Evolutionary conservation across 1,140 invertebrate species (phyloP), one percentile per base, ranked within the genome.

Genomic region (Monomorium pharaonis): DNA sequence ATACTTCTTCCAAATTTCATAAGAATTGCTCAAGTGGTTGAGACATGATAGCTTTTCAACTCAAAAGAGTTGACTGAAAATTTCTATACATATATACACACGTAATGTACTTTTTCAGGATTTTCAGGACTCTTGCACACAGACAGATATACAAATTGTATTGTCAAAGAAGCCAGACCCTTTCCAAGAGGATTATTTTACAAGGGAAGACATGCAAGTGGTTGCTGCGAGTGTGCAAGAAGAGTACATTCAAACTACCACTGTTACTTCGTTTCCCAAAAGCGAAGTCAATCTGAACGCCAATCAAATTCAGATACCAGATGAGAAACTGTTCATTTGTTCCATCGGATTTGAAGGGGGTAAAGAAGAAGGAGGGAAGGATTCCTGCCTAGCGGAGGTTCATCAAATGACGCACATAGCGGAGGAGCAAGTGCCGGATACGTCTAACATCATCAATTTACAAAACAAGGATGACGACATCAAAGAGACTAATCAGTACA

Each of bases 321-420:
- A 93, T 10, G 93, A 94, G 1, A 95, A 95, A 70, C 85, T 95
- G n/a, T 95, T 94, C 33, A 91, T 95, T 33, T 94, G 94, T 65
- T 92, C 94, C 27, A 92, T 95, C 12, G 89, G 80, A 12, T 91
- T 94, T 21, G 93, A 93, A 44, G 88, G 76, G 12, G 44, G 84
- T 27, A 92, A 92, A 58, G 88, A 89, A 5, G 85, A 80, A 10
- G 84, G 21, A 10, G 84, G 21, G 16, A 91, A 91, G 4, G 78
- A 90, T 42, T 24, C 89, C 44, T 88, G 86, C 16, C 42, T 54
- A 7, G 18, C 58, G 1, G 78, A 84, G 37, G 74, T 90, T 10
- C 75, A 87, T 24, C 65, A 90, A 21, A 77, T 87, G 47, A 30
- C 77, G 2, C n/a, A n/a, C n/a, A 56, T 88, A 2, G 42, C 27